Conservation (phyloP, 2,113 vertebrate species). For the Neopipo cinnamomea region DNA sequence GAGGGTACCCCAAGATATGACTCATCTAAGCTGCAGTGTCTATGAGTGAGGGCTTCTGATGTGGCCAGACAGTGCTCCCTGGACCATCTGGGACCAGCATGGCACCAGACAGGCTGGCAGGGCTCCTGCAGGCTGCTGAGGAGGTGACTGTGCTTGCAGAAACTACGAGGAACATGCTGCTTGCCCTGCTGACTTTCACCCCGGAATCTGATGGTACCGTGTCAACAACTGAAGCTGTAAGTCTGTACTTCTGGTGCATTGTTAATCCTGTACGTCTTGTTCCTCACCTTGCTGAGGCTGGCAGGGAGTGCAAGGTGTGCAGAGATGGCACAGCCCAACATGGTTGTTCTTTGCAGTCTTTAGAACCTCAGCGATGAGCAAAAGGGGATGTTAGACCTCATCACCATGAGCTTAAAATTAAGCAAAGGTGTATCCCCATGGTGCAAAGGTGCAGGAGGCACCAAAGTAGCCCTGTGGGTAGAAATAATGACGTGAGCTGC, state of each 20-base stretch:
- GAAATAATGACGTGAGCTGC: neutral
- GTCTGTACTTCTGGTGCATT: rapidly evolving
- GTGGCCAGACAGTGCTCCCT: neutral
- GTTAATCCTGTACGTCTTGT: neutral
- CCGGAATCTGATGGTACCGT: neutral
- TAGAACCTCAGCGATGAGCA: neutral
- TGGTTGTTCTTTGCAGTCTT: neutral
- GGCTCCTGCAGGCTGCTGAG: neutral
- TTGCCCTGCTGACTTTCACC: neutral
- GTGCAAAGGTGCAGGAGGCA: neutral
- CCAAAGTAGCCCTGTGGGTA: neutral
- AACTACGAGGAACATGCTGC: rapidly evolving
- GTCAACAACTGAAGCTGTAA: neutral
- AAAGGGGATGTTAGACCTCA: neutral
- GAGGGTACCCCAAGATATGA: neutral
- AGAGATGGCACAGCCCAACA: neutral
- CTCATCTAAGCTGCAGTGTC: neutral
- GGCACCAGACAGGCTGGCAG: neutral
- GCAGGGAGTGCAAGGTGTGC: rapidly evolving
- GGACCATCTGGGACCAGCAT: neutral
- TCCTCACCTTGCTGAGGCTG: neutral
- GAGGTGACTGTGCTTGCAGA: neutral
- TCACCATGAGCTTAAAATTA: neutral
- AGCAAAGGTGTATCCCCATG: neutral
- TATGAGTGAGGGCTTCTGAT: neutral